A percentile compares a stretch with the other conserved stretches of the same genome.
These are phyloP conservation scores for Lordiphosa collinella DNA, from an alignment of 1,140 invertebrate genomes.

Conservation along the genomic window DNA sequence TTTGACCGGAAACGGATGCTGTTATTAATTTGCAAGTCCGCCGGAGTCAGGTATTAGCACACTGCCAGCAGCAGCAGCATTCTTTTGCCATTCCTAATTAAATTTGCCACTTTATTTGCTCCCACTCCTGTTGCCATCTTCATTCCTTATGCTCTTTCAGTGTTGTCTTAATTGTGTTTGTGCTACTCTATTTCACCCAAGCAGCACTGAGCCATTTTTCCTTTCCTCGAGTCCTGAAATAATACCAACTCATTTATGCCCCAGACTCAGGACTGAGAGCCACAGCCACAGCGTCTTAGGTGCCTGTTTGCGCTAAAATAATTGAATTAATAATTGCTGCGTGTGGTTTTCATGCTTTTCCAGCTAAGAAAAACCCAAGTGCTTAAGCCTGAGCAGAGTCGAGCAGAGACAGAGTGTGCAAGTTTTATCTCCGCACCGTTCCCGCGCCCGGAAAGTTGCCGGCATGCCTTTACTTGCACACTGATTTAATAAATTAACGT, in stretches of 20 bases:
- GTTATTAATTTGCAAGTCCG: slow-evolving; percentile 74
- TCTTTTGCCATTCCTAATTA: slow-evolving; percentile 53
- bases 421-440: slow-evolving; percentile 57
- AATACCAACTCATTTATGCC: slow-evolving; percentile 63
- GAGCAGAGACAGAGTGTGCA: slow-evolving; percentile 56
- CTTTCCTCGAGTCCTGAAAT: slow-evolving; percentile 26
- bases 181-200: slow-evolving; percentile 71
- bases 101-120: slow-evolving; percentile 73
- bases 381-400: slow-evolving; percentile 33
- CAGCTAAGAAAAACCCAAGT: slow-evolving; percentile 66
- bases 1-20: slow-evolving; percentile 69
- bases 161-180: slow-evolving; percentile 70
- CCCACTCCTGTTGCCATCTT: slow-evolving; percentile 8
- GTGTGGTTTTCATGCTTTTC: slow-evolving; percentile 79
- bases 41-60: slow-evolving; percentile 33
- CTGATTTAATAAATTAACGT: slow-evolving; percentile 80
- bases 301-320: slow-evolving; percentile 77
- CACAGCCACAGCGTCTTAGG: slow-evolving; percentile 41
- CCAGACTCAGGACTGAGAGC: slow-evolving; percentile 15
- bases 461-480: slow-evolving; percentile 73
- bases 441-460: slow-evolving; percentile 12
- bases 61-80: background rate
- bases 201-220: slow-evolving; percentile 32
- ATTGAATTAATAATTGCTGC: slow-evolving; percentile 80
- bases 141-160: slow-evolving; percentile 28